Evolutionary conservation across 64 coral and sea anemone species (phyloP), one percentile per base, ranked within the genome.

Genomic region (Hydrozoanthus tunicans): DNA sequence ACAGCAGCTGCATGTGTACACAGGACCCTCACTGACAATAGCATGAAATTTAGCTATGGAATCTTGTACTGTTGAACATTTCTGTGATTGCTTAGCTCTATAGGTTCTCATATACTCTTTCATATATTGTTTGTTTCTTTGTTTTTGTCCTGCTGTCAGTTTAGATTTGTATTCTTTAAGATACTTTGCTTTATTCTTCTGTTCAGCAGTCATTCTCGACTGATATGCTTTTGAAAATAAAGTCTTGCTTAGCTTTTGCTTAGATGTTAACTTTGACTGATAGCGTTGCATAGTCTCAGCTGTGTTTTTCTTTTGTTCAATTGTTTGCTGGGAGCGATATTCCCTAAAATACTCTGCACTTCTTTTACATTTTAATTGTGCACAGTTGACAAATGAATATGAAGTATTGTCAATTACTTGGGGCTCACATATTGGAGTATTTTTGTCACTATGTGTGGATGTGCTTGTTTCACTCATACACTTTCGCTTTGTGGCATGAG

Each of bases 271-370:
- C 10, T 64, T 64, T 64, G 62, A 64, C 62, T 64, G 62, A 64
- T 64, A 64, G 62, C 62, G 62, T 64, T 64, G 62, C 62, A 64
- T 64, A 3, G 62, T 64, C 62, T 64, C 62, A 64, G 62, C 62
- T 64, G 62, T 64, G 62, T 64, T 64, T 64, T 64, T 64, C 62
- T 64, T 64, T 64, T 64, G 62, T 64, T 64, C 62, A 64, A 64
- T 9, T 64, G 62, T 64, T 64, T 64, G 62, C 62, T 64, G 62
- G 4, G 62, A 64, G 62, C 62, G 62, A 64, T 64, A 64, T 64
- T 64, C 62, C 62, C 62, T 64, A 64, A 64, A 64, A 64, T 64
- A 64, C 62, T 9, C 62, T 64, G 62, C 62, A 3, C 62, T 64
- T 64, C 62, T 64, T 64, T 64, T 64, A 3, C 62, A 14, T 64